Conservation (phyloP, 2,888 invertebrate genomes). For the Lasioglossum calceatum region DNA sequence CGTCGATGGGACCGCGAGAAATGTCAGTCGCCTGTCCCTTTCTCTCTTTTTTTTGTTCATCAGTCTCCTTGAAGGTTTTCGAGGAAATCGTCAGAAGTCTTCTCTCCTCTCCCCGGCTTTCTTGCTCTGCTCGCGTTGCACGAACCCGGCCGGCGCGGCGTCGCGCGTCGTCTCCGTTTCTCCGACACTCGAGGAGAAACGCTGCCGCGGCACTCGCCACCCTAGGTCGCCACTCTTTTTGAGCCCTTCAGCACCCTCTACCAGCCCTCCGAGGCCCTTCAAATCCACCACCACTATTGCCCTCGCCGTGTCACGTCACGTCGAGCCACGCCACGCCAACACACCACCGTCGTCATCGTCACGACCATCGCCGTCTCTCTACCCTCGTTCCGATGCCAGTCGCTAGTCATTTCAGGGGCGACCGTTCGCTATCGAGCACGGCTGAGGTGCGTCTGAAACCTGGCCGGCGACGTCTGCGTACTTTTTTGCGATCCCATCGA, state of each 20-base stretch:
- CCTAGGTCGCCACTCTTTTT: slow-evolving; percentile 70
- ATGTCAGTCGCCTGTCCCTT: slow-evolving; percentile 54
- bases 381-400: slow-evolving; percentile 47
- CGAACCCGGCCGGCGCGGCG: not conserved
- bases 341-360: not conserved
- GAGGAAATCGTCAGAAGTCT: slow-evolving; percentile 69
- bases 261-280: slow-evolving; percentile 67
- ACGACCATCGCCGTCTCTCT: slow-evolving; percentile 10
- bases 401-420: slow-evolving; percentile 76
- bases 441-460: slow-evolving; percentile 64
- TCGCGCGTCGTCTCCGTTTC: slow-evolving; percentile 62
- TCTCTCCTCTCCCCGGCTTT: slow-evolving; percentile 15
- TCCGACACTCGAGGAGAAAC: slow-evolving; percentile 77
- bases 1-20: not conserved
- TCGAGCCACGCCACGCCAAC: not conserved
- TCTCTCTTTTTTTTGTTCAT: slow-evolving; percentile 45
- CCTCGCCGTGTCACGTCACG: slow-evolving; percentile 15
- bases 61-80: slow-evolving; percentile 66
- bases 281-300: slow-evolving; percentile 54
- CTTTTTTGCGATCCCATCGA: slow-evolving; percentile 55
- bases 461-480: slow-evolving; percentile 57
- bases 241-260: slow-evolving; percentile 69
- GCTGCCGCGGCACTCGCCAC: slow-evolving; percentile 79
- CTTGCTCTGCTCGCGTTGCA: slow-evolving; percentile 32
- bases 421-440: slow-evolving; percentile 71